Evolutionary conservation across 1,140 invertebrate species (phyloP).

Genomic region (Drosophila serrata): DNA sequence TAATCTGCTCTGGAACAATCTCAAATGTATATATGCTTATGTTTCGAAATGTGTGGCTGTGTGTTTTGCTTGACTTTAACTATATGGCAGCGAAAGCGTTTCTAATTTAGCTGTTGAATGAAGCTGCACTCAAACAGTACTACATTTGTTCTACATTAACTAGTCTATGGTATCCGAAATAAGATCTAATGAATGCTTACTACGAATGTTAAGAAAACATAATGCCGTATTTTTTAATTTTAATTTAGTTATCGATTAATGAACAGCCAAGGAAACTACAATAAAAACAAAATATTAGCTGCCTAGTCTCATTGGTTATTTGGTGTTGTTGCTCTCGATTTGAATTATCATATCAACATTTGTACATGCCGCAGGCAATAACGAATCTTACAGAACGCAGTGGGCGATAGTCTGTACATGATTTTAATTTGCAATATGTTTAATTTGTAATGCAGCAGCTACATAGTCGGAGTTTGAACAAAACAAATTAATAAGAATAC

Average conservation of each 20-base stretch:
- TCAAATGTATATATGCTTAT: constrained; percentile 10
- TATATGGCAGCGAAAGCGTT: constrained; percentile 62
- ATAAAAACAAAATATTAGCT: constrained; percentile 30
- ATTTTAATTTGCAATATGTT: constrained; percentile 30
- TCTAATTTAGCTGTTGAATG: constrained; percentile 42
- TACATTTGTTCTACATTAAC: constrained; percentile 56
- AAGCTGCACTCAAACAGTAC: constrained; percentile 50
- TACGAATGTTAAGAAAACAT: constrained; percentile 38
- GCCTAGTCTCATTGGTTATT: constrained; percentile 26
- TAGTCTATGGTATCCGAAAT: constrained; percentile 27
- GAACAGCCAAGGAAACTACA: constrained; percentile 64
- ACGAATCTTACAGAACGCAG: constrained; percentile 64
- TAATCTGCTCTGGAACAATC: constrained; percentile 3
- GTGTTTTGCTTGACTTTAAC: constrained; percentile 40
- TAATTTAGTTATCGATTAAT: constrained; percentile 26
- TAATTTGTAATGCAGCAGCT: constrained; percentile 55
- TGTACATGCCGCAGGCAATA: constrained; percentile 75
- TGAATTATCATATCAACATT: constrained; percentile 41
- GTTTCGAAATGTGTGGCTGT: constrained; percentile 36
- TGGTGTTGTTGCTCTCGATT: constrained; percentile 36
- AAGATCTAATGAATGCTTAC: constrained; percentile 31
- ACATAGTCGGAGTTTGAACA: constrained; percentile 44
- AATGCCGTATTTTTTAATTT: constrained; percentile 19
- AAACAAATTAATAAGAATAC: constrained; percentile 24
- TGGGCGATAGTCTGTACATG: constrained; percentile 65